Base-by-base conservation (phyloP, 1,140 invertebrate species). In the Caligus rogercresseyi region DNA sequence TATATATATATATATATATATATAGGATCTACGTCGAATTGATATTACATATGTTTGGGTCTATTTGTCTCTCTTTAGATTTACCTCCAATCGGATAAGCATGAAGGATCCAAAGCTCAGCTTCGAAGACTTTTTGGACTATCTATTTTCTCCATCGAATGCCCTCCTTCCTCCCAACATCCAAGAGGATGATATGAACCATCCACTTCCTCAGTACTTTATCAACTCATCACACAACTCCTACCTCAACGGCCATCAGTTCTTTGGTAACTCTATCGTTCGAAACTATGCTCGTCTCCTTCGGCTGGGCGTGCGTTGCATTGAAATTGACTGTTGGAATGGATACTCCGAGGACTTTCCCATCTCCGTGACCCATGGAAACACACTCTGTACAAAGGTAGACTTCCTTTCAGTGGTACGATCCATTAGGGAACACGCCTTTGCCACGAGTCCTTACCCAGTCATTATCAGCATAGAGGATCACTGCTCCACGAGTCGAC, bases 151-250 rank as follows among this genome's bases (percentile, higher is more conserved):
- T 55, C 90, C 92, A 68, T 90, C 95, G 72, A 96, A 95, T 74
- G 85, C 87, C 16, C 86, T 96, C 64, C 85, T 97, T 68, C 85
- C 89, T 25, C 77, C 82, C 19, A 85, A 83, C 59, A 91, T 89
- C 74, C 79, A 90, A 66, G 91, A 96, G 72, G 76, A 91, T 69
- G 91, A 97, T 72, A 95, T 97, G 92, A 87, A 90, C 71, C 90
- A 97, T 71, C 86, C 93, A 4, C 73, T 97, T 54, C 81, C 88
- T 54, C 91, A 96, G 75, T 98, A 97, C 75, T 97, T 96, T 76
- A 95, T 97, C 72, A 97, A 96, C 75, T 95, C 90, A 67, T 95
- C 90, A 56, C 93, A 98, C 74, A 97, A 98, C 72, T 97, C 93
- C 21, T 98, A 97, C 75, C 80, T 97, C 67, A 94, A 88, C 69